Base-by-base conservation (phyloP, 2,888 invertebrate genomes). In the Parascotia fuliginaria region DNA sequence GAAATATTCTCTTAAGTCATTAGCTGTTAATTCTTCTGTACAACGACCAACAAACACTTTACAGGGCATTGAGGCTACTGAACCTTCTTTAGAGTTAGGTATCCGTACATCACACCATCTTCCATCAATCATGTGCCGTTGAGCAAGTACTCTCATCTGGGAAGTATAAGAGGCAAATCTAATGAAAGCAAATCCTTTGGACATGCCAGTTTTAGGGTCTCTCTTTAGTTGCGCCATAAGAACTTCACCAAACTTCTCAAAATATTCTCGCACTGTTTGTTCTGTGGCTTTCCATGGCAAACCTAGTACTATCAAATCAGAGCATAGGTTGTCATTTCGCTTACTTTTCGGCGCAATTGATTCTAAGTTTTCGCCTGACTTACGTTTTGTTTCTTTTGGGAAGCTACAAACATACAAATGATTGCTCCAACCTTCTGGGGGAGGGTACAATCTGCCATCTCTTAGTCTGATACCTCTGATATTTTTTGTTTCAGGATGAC, bases 21-120 rank as follows among this genome's bases (percentile, higher is more conserved):
- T 96, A 0, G 95, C 94, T 56, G 95, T 94, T 75, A 97, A 94
- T 75, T 96, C 96, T 85, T 97, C 97, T 14, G 96, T 96, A 75
- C 97, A 95, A 41, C 97, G 94, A 1, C 97, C 97, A 52, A 97
- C 96, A 91, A 97, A 97, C 39, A 97, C 96, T 89, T 97, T 96
- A 68, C 96, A 95, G 40, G 95, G 95, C 82, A 95, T 94, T 65
- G 95, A 95, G 64, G 95, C 94, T 42, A 95, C 93, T 65, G 95
- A 94, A 38, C 95, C 95, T 90, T 96, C 93, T 87, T 98, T 98
- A 16, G 97, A 98, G 86, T 98, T 98, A 31, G 99, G 99, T 87
- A 99, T 97, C 93, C 98, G 98, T 7, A 99, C 99, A 93, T 99
- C 99, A 92, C 99, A 99, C 97, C 98, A 98, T 71, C 99, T 93